Base-by-base conservation (phyloP, 2,888 invertebrate species). In the Tupiocoris notatus region DNA sequence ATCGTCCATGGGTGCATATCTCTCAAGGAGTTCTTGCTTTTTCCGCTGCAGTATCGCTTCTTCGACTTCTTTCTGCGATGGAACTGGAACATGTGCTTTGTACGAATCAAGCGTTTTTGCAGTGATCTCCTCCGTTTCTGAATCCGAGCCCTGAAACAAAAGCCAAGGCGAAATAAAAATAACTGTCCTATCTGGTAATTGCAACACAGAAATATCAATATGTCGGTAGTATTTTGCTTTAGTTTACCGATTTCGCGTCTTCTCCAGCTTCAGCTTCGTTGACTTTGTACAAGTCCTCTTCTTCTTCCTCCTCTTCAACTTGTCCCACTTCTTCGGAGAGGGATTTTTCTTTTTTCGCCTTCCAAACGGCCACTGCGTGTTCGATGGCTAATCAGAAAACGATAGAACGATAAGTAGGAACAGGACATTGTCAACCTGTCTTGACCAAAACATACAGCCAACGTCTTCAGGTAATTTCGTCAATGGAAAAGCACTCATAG, bases 1-100 rank as follows among this genome's bases (percentile, higher is more conserved):
- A n/a, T 59, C 20, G 59, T 20, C 59, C n/a, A n/a, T 59, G 39
- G 77, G 76, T 18, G 76, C 77, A 64, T 76, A 77, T 61, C 68
- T 67, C 20, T 75, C 92, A 77, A 98, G 83, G 59, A 99, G 86
- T 84, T 98, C 96, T 83, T 92, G 92, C 84, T 99, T 99, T 84
- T 96, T 94, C 82, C 94, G 89, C 79, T 89, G 88, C 0, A 99
- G 86, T 75, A 99, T 86, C 0, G 97, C 97, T 82, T 93, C 93
- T 83, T 97, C 96, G 79, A 98, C 92, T 84, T 98, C 96, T 84
- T 92, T 91, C 84, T 98, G 97, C 16, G 94, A 92, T 0, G 98
- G 98, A 39, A 98, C 95, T 6, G 95, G 91, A 63, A 96, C 96
- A 83, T 96, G 95, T 20, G 92, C 91, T 3, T 91, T 91, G 83